A percentile compares a stretch with the other conserved stretches of the same genome.
Evolutionary conservation across 2,797 vertebrate genomes (phyloP).

Genomic region (Danionella dracula): DNA sequence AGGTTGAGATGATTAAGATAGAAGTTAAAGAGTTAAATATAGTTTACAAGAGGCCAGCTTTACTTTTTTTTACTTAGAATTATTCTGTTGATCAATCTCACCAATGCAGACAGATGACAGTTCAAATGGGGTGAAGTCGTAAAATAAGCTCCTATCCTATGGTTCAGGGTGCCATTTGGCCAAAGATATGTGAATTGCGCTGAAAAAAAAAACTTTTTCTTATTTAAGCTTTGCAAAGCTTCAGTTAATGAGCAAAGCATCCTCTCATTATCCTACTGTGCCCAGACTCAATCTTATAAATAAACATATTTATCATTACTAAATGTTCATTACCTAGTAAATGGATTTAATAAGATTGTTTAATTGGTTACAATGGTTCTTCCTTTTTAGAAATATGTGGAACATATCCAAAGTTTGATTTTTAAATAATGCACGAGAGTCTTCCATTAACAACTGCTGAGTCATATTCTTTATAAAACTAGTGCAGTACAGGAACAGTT

Average conservation of each 20-base stretch:
- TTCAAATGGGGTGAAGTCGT: neutral
- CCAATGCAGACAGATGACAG: neutral
- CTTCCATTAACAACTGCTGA: neutral
- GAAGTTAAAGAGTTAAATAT: neutral
- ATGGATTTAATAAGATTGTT: too few species aligned
- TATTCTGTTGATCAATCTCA: too few species aligned
- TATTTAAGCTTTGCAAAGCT: neutral
- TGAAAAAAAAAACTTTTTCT: neutral
- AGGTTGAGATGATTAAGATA: conserved; percentile 3
- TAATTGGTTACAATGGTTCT: too few species aligned
- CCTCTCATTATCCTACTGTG: too few species aligned
- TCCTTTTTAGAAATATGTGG: conserved; percentile 4
- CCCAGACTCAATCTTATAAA: too few species aligned
- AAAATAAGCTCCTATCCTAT: neutral
- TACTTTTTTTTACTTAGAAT: too few species aligned
- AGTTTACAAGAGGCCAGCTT: neutral
- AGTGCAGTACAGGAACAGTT: too few species aligned
- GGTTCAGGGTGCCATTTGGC: conserved; percentile 1
- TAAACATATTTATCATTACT: too few species aligned
- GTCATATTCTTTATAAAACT: neutral
- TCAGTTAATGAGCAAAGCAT: conserved; percentile 3
- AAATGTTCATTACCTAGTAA: too few species aligned
- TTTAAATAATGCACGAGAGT: neutral
- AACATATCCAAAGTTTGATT: neutral
- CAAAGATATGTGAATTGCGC: conserved; percentile 7